Evolutionary conservation across 2,113 vertebrate species (phyloP), one percentile per base, ranked within the genome.

Genomic region (Synodontis membranacea): DNA sequence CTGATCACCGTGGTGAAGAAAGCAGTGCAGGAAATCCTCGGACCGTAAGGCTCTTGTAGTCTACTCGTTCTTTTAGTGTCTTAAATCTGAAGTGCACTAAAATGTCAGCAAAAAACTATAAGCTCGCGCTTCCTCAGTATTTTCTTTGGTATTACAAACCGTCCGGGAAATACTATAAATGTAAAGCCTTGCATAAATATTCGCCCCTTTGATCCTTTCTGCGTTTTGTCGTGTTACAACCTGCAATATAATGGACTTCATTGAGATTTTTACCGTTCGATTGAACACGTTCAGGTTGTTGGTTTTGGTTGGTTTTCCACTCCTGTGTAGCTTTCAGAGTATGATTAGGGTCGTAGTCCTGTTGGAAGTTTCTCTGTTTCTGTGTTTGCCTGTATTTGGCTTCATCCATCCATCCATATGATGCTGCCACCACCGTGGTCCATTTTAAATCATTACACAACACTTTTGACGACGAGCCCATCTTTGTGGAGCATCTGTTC

Each of bases 1-100:
- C 90, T 99, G 90, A 97, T 98, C 90, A 96, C 96, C 25, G 94
- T 96, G 78, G 97, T 98, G 92, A 99, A 99, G 93, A 96, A 95
- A 90, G 96, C 96, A 2, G 98, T 99, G 5, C 97, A 96, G 90
- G 94, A 94, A 88, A 94, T 97, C 60, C 93, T 99, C 86, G 97
- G 96, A 90, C 93, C 95, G 98, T 99, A 94, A 94, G 94, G 68
- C 11, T 42, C n/a, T 76, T 52, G 15, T 21, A 31, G 17, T 15
- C 42, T 3, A 28, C 3, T 82, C 25, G 0, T 25, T 42, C 14
- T 62, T 17, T 66, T 34, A 66, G 9, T 64, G 60, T 66, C 31
- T 37, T 34, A 21, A 54, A 54, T 58, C 56, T 60, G 56, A 60
- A 60, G 28, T 60, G 56, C 8, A 3, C 23, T 60, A 28, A n/a